Conservation (phyloP, 1,140 invertebrate species). For the Meloidogyne hapla region DNA sequence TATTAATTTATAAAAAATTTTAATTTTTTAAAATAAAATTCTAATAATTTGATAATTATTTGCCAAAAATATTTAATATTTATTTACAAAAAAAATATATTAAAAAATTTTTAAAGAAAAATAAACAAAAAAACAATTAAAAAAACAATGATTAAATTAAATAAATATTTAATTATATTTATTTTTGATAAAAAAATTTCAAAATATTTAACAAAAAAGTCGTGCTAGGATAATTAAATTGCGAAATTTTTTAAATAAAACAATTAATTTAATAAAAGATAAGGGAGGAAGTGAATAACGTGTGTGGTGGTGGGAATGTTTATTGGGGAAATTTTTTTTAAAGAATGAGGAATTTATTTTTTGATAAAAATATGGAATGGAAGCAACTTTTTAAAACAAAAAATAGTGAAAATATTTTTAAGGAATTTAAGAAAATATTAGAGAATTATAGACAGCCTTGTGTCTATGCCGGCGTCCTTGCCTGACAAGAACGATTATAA, state of each 20-base stretch:
- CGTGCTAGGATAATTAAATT: slow-evolving; percentile 1
- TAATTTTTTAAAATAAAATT: too few species aligned
- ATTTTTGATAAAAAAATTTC: slow-evolving; percentile 5
- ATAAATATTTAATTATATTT: neutral
- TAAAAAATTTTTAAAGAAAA: neutral
- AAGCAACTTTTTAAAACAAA: neutral
- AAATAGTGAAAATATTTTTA: too few species aligned
- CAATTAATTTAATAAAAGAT: neutral
- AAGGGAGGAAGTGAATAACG: neutral
- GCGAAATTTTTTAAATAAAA: neutral
- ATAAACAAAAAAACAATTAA: too few species aligned
- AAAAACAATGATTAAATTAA: neutral
- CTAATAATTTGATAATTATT: too few species aligned
- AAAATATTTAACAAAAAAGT: neutral
- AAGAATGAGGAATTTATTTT: slow-evolving; percentile 2
- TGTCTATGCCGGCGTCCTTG: too few species aligned
- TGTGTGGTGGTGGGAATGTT: neutral
- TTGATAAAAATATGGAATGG: neutral
- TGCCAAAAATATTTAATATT: too few species aligned
- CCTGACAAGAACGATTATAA: neutral
- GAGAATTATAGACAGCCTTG: too few species aligned
- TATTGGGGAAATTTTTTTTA: neutral
- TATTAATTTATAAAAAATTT: too few species aligned
- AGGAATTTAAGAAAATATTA: too few species aligned
- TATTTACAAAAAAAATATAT: neutral